Conservation (phyloP, 1,140 invertebrate genomes). For the Eriocheir sinensis region DNA sequence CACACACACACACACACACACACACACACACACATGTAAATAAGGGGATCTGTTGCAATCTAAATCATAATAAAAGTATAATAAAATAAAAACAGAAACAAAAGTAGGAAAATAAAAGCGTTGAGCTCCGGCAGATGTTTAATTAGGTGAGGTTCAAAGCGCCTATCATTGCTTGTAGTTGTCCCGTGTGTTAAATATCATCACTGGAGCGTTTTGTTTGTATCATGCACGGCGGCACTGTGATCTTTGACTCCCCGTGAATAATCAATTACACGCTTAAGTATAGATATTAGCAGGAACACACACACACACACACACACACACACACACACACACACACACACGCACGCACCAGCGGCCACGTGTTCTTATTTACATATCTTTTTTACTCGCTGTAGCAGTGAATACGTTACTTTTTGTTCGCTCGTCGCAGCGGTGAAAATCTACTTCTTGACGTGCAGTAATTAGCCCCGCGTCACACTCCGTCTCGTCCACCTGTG, state of each 20-base stretch:
- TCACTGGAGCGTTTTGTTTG: neutral
- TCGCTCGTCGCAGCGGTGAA: too few relatives aligned
- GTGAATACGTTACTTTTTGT: too few relatives aligned
- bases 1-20: conserved; percentile 11
- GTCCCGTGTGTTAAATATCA: neutral
- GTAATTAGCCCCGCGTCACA: too few relatives aligned
- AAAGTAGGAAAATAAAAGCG: too few relatives aligned
- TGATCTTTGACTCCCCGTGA: neutral
- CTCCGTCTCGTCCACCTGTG: too few relatives aligned
- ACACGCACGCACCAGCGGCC: neutral
- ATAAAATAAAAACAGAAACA: too few relatives aligned
- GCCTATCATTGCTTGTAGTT: neutral
- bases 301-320: neutral
- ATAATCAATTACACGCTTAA: neutral
- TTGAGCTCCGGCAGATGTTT: too few relatives aligned
- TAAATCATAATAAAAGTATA: neutral
- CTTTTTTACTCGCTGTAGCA: too few relatives aligned
- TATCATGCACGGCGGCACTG: neutral
- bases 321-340: too few relatives aligned
- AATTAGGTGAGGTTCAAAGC: too few relatives aligned
- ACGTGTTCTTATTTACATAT: neutral
- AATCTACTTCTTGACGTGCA: too few relatives aligned
- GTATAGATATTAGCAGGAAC: too few relatives aligned
- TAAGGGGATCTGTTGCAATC: neutral
- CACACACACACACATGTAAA: neutral